Percentiles rank a stretch among this genome's conserved stretches.
Conservation (phyloP, 2,888 invertebrate genomes). For the Rhagophthalmus giganteus region DNA sequence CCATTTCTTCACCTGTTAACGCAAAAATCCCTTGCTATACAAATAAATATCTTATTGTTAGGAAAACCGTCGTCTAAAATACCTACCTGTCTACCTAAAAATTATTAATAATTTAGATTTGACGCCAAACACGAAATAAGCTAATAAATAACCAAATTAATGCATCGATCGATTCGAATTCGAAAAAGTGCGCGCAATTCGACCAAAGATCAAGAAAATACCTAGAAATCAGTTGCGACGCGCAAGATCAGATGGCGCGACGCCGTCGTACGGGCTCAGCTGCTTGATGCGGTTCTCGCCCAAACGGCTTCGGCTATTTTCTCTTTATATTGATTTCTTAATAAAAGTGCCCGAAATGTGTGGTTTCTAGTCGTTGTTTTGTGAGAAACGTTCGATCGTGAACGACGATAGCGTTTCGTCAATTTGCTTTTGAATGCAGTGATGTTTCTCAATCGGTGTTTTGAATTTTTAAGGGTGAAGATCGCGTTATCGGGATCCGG, state of each 20-base stretch:
- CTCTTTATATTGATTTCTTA: slow-evolving; percentile 25
- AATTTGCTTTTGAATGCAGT: slow-evolving; percentile 3
- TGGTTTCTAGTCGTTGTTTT: slow-evolving; percentile 7
- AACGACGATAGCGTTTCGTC: background rate
- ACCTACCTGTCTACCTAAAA: too few species aligned
- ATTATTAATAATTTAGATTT: too few species aligned
- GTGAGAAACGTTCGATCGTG: slow-evolving; percentile 1
- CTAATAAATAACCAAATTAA: too few species aligned
- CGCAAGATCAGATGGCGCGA: slow-evolving; percentile 4
- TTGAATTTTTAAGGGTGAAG: slow-evolving; percentile 4
- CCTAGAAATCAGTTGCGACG: too few species aligned
- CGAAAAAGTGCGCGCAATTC: too few species aligned
- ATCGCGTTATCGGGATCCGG: slow-evolving; percentile 12
- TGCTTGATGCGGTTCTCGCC: slow-evolving; percentile 18
- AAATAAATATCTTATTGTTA: too few species aligned
- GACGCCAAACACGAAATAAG: too few species aligned
- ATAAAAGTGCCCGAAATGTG: slow-evolving; percentile 17
- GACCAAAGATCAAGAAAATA: too few species aligned
- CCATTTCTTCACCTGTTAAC: too few species aligned
- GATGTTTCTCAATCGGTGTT: slow-evolving; percentile 10
- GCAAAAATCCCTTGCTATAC: too few species aligned
- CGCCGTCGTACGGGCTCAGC: background rate
- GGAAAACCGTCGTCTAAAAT: too few species aligned
- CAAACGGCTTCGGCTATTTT: slow-evolving; percentile 18
- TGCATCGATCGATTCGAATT: too few species aligned